Percentiles rank a stretch among this genome's conserved stretches.
These are phyloP conservation scores for Chrysolina haemoptera DNA, from an alignment of 2,888 invertebrate genomes.

Conservation along the genomic window DNA sequence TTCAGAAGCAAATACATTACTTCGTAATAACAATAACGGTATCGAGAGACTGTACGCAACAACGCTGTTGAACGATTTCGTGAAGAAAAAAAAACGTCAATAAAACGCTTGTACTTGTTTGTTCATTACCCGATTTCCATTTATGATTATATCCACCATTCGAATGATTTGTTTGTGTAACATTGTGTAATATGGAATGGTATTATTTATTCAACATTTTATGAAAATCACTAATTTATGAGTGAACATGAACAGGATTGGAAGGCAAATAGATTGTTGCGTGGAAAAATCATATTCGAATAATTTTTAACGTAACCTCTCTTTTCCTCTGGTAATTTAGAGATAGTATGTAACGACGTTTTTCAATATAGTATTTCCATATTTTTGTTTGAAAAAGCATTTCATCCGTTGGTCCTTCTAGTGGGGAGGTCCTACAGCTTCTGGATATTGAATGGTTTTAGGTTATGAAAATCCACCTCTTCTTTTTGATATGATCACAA, in stretches of 20 bases:
- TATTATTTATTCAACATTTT: constrained; percentile 1
- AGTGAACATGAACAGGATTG: neutral
- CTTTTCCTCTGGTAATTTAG: too few relatives aligned
- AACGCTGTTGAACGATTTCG: neutral
- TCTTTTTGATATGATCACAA: too few relatives aligned
- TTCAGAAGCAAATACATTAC: too few relatives aligned
- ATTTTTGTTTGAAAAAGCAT: too few relatives aligned
- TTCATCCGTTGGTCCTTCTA: too few relatives aligned
- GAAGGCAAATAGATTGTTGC: neutral
- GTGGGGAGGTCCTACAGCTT: too few relatives aligned
- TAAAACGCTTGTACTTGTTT: neutral
- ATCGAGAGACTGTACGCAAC: neutral
- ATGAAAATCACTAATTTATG: neutral
- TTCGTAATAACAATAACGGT: too few relatives aligned
- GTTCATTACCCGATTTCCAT: constrained; percentile 4
- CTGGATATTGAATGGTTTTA: too few relatives aligned
- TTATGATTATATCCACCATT: neutral
- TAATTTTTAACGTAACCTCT: too few relatives aligned
- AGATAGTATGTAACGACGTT: too few relatives aligned
- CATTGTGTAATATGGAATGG: neutral
- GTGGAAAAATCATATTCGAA: neutral
- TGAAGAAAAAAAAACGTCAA: neutral
- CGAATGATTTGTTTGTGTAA: neutral
- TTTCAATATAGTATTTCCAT: too few relatives aligned
- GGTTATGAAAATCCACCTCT: too few relatives aligned